Evolutionary conservation across 2,888 invertebrate species (phyloP), one percentile per base, ranked within the genome.

Genomic region (Graphium colonna): DNA sequence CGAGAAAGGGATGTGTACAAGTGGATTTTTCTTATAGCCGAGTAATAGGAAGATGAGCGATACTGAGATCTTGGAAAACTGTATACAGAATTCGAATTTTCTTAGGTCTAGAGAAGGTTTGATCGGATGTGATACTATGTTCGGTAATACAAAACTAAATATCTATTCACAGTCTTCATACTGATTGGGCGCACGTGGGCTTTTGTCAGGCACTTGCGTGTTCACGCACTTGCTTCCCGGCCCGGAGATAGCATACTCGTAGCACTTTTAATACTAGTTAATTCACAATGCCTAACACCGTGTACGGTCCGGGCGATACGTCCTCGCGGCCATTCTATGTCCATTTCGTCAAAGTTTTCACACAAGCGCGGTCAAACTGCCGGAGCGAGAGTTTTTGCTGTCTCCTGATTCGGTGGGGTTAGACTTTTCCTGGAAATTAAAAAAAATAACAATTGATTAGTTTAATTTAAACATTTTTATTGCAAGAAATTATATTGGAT

Each of bases 51-150:
- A 62, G 60, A 65, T 58, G 61, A 67, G 75, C 38, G 75, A 80
- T 71, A 65, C 75, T 81, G 86, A 87, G 86, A 87, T 87, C 86
- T 80, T 76, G 71, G 82, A 85, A 85, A 85, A 85, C 83, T 79
- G 78, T 78, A 75, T 77, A 80, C 72, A 82, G 73, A 70, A 74
- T 77, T 75, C 71, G 65, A 71, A 72, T 71, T 66, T 63, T 62
- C 71, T 62, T 77, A 73, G 60, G 63, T 53, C 60, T 68, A 66
- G 31, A 7, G 10, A 54, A 63, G 69, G 69, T 60, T 65, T 64
- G 67, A 72, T 55, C 56, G 58, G 73, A 69, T 77, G 78, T 77
- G 77, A 71, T 68, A 67, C 55, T 61, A 59, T 60, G 58, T 64
- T 63, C 54, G 58, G 51, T 73, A 64, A 67, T 71, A 74, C 64